Percentiles rank a stretch among this genome's conserved stretches.
Evolutionary conservation across 2,797 vertebrate species (phyloP).

Genomic region (Glossophaga mutica): DNA sequence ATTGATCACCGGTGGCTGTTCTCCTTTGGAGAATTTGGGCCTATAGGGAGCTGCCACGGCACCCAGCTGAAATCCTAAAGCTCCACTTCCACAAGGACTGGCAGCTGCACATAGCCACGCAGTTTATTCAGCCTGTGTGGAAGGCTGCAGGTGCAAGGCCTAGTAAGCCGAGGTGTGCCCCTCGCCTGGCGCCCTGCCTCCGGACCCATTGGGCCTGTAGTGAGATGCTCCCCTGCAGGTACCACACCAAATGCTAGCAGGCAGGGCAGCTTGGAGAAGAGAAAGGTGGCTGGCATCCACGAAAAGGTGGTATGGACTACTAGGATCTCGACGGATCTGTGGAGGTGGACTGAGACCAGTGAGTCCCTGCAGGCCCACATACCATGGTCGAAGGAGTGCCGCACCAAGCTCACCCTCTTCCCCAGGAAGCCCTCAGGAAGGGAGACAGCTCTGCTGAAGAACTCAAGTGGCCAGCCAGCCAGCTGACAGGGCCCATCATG

Average conservation of each 20-base stretch:
- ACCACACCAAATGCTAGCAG: not conserved
- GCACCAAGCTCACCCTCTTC: not conserved
- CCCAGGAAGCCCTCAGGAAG: not conserved
- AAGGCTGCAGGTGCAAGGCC: not conserved
- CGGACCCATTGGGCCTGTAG: no score
- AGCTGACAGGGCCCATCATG: not conserved
- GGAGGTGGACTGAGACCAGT: not conserved
- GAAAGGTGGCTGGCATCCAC: not conserved
- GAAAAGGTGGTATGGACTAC: not conserved
- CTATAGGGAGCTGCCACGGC: not conserved
- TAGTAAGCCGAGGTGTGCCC: not conserved
- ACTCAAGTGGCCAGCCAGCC: not conserved
- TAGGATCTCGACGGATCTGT: not conserved
- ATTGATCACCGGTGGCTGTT: not conserved
- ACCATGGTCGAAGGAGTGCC: not conserved
- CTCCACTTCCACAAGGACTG: not conserved
- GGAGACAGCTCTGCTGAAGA: not conserved
- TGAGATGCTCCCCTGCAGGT: not conserved
- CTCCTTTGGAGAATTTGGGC: not conserved
- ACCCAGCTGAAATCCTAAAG: not conserved
- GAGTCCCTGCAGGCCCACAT: not conserved
- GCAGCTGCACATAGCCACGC: accelerated
- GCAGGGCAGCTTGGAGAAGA: not conserved
- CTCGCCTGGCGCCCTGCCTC: no score
- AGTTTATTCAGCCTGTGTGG: no score